Evolutionary conservation across 2,888 invertebrate species (phyloP), one percentile per base, ranked within the genome.

Genomic region (Drosophila acutilabella): DNA sequence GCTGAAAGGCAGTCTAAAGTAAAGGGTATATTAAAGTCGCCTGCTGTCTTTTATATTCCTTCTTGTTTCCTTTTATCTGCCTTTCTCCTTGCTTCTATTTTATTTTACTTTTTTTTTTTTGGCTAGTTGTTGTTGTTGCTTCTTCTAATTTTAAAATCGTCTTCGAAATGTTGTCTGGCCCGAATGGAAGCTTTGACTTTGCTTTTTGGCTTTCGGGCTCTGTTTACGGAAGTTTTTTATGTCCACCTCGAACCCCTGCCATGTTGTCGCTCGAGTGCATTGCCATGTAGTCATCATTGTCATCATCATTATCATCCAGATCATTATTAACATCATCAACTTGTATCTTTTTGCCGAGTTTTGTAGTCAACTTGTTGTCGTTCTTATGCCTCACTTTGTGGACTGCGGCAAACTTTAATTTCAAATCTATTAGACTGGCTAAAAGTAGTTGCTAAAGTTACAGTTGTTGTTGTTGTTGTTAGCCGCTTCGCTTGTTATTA

Each of bases 121-220:
- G 30, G n/a, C 51, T 58, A 50, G 65, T 74, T 67, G 36, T 58
- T 67, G 36, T 58, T 40, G 57, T 71, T 78, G 64, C 65, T 78
- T 78, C 78, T 85, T 85, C 84, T 86, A 86, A 85, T 85, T 86
- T 86, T 85, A 86, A 84, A 87, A 86, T 87, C 81, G 81, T 82
- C 79, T 81, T 84, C 74, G 67, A 80, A 80, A 80, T 72, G 78
- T 81, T 83, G 81, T 75, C 81, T 81, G 74, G 77, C 67, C 68
- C 67, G 69, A 64, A 62, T 47, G 40, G 40, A 57, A 59, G 76
- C 69, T 75, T 68, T 36, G 71, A 54, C 62, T 77, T 68, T 66
- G 78, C 64, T 71, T 64, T 64, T 64, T 65, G 69, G 62, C 70
- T 72, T 69, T 67, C 50, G 56, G 61, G 61, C 50, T 60, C 40